Conservation (phyloP, 2,797 vertebrate genomes). For the Rhodeus uyekii region DNA sequence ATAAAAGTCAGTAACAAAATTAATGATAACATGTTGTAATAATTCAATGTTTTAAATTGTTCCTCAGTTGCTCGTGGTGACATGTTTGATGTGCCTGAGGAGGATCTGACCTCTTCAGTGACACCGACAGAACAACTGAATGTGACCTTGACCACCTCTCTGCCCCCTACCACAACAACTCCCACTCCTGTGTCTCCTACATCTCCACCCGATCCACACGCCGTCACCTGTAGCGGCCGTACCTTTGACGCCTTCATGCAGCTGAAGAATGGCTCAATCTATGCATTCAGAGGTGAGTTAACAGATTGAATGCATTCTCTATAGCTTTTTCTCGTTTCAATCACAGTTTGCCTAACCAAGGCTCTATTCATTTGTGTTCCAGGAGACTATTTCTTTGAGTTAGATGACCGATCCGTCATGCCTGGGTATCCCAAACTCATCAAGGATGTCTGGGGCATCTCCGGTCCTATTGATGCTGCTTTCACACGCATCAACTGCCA, state of each 20-base stretch:
- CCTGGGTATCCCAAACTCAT: constrained; percentile 93
- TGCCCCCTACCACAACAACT: background rate
- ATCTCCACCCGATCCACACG: constrained; percentile 52
- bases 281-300: constrained; percentile 88
- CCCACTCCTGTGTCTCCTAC: background rate
- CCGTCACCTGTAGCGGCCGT: constrained; percentile 80
- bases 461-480: constrained; percentile 90
- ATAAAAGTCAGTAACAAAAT: too few relatives aligned
- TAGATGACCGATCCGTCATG: constrained; percentile 81
- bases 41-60: background rate
- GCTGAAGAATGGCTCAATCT: constrained; percentile 92
- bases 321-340: background rate
- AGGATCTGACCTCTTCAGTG: background rate
- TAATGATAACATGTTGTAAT: too few relatives aligned
- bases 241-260: constrained; percentile 92
- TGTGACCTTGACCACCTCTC: background rate
- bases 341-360: background rate
- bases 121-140: background rate
- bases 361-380: background rate
- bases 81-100: constrained; percentile 78
- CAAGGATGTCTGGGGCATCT: constrained; percentile 88
- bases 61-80: constrained; percentile 85
- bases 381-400: constrained; percentile 92
- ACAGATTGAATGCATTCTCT: background rate
- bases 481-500: constrained; percentile 98